Evolutionary conservation across 2,888 invertebrate genomes (phyloP).

Genomic region (Ormyrus labotus): DNA sequence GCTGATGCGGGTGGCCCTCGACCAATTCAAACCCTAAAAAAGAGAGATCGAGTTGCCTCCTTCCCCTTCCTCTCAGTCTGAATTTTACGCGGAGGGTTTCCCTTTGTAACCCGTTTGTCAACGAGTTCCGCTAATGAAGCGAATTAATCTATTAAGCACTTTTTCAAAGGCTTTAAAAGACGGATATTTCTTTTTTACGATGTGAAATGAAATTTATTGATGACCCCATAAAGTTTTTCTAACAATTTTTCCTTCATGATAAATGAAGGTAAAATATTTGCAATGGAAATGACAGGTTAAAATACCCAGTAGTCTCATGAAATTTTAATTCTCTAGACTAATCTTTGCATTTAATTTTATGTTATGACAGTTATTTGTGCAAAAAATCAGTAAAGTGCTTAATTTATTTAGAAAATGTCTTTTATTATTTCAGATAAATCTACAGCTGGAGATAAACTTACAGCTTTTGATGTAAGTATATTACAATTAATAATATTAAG

Average conservation of each 20-base stretch:
- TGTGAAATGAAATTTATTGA: neutral
- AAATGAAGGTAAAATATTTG: neutral
- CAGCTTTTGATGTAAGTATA: conserved; percentile 80
- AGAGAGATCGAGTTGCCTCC: conserved; percentile 2
- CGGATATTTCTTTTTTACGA: neutral
- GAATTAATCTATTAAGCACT: conserved; percentile 18
- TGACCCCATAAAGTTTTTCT: neutral
- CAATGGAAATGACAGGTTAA: neutral
- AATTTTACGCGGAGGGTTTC: neutral
- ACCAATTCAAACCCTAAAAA: neutral
- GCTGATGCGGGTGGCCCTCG: conserved; percentile 64
- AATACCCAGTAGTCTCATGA: neutral
- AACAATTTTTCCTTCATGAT: neutral
- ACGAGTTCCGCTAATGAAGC: conserved; percentile 12
- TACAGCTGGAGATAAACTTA: conserved; percentile 79
- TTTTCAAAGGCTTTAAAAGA: neutral
- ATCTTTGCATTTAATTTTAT: neutral
- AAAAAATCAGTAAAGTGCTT: neutral
- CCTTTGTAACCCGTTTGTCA: neutral
- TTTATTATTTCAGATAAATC: conserved; percentile 78
- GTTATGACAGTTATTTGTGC: neutral
- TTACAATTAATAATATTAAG: neutral
- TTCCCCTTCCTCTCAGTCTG: neutral
- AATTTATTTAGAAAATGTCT: conserved; percentile 19
- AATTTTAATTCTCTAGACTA: neutral